These are phyloP conservation scores for Cabera pusaria DNA, from an alignment of 2,888 invertebrate species.

Conservation along the genomic window DNA sequence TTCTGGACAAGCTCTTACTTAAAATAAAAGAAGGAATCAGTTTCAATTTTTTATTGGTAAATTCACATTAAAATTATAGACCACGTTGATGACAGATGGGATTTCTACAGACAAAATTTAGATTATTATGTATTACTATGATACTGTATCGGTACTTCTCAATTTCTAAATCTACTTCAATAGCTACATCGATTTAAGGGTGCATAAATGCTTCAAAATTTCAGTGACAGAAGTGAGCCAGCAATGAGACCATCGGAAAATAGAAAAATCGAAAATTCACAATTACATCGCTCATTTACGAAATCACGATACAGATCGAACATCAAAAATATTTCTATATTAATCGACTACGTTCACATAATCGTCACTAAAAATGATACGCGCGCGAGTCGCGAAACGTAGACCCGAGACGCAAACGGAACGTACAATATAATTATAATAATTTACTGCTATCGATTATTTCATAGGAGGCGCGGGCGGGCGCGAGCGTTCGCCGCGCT, in stretches of 20 bases:
- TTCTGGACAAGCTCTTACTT: no score
- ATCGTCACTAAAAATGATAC: conserved; percentile 61
- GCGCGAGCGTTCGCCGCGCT: conserved; percentile 47
- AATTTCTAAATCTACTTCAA: conserved; percentile 76
- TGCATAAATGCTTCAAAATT: conserved; percentile 80
- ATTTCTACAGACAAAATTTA: conserved; percentile 78
- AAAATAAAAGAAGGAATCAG: conserved; percentile 42
- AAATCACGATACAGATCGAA: conserved; percentile 77
- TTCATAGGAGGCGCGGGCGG: conserved; percentile 38
- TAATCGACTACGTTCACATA: conserved; percentile 72
- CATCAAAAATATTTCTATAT: conserved; percentile 79
- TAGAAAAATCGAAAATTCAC: conserved; percentile 68
- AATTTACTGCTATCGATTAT: conserved; percentile 56
- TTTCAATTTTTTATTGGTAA: conserved; percentile 79
- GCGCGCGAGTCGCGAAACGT: conserved; percentile 50
- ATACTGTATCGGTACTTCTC: conserved; percentile 78
- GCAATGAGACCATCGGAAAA: conserved; percentile 64
- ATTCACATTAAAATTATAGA: conserved; percentile 83
- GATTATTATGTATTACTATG: conserved; percentile 65
- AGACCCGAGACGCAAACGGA: conserved; percentile 45
- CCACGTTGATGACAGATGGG: conserved; percentile 78
- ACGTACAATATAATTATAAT: conserved; percentile 51
- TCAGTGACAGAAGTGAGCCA: conserved; percentile 62
- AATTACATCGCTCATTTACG: conserved; percentile 65
- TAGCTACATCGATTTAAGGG: conserved; percentile 71